phyloP scores from a whole-genome alignment of 2,113 vertebrate genomes.

The Osmerus mordax region DNA sequence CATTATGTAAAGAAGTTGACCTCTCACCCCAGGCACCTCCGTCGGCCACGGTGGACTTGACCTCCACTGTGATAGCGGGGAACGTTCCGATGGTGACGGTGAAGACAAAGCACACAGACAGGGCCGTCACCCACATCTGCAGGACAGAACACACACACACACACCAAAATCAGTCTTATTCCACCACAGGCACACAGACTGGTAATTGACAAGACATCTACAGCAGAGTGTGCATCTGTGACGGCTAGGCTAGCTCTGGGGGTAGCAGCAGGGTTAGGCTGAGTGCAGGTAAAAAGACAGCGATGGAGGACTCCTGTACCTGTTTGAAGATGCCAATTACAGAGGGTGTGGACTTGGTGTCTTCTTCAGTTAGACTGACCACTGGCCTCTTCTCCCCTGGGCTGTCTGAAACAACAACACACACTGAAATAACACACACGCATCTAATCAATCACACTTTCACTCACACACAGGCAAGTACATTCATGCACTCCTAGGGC shows the following conservation, averaged over 20 bases:
- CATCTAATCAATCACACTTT: no score
- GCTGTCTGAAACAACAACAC: constrained; percentile 48
- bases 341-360: constrained; percentile 41
- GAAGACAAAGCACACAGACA: constrained; percentile 90
- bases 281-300: no score
- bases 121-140: constrained; percentile 88
- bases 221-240: no score
- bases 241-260: no score
- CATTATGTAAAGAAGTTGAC: background rate
- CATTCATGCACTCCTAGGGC: no score
- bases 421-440: background rate
- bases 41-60: constrained; percentile 61
- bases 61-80: constrained; percentile 82
- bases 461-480: background rate
- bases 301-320: constrained; percentile 41
- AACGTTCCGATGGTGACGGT: constrained; percentile 88
- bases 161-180: background rate
- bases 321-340: constrained; percentile 71
- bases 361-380: constrained; percentile 57
- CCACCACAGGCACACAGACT: background rate
- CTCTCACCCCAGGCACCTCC: constrained; percentile 80
- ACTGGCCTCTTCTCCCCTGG: constrained; percentile 54
- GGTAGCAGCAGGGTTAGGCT: background rate
- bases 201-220: background rate
- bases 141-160: background rate